Base-by-base conservation (phyloP, 2,888 invertebrate species). In the Metacarcinus magister region DNA sequence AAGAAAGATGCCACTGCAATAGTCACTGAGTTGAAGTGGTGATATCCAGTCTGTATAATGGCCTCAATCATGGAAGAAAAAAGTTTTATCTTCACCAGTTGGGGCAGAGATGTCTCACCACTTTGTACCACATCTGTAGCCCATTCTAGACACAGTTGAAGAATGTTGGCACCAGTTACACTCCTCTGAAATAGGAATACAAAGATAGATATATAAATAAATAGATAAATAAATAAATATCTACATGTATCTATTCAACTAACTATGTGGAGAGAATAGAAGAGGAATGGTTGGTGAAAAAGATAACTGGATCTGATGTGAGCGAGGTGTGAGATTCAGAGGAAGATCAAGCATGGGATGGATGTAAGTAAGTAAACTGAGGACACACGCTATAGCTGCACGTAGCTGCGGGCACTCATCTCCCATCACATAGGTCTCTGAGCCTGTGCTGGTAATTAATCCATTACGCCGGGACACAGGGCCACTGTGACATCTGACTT, bases 131-230 rank as follows among this genome's bases (percentile, higher is more conserved):
- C 19, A 39, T 96, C 96, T 54, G 96, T 94, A 28, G 96, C 95
- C 96, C 96, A 96, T 43, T 96, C 94, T 19, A 96, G 48, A 94
- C 96, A 96, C 82, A 96, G 60, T 75, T 96, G 95, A 46, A 96
- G 91, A 32, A 96, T 89, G 67, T 96, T 95, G 43, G 96, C 95
- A 28, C 96, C 95, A 91, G 95, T 95, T 23, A 96, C 96, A 46
- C 92, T 75, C 32, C 96, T 96, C 96, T 96, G 96, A 67, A 95
- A 43, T 67, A n/a, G 44, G 44, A 91, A 23, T 32, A 54, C 32
- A 67, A 39, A n/a, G 13, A 39, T 39, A n/a, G n/a, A n/a, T 75
- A 7, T 44, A 54, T 19, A 44, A 94, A 13, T 4, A 93, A 54
- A 93, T 54, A 60, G 13, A 54, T 93, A 32, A n/a, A 54, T 54